Conservation (phyloP, 2,113 vertebrate genomes). For the Forbesichthys papilliferus region DNA sequence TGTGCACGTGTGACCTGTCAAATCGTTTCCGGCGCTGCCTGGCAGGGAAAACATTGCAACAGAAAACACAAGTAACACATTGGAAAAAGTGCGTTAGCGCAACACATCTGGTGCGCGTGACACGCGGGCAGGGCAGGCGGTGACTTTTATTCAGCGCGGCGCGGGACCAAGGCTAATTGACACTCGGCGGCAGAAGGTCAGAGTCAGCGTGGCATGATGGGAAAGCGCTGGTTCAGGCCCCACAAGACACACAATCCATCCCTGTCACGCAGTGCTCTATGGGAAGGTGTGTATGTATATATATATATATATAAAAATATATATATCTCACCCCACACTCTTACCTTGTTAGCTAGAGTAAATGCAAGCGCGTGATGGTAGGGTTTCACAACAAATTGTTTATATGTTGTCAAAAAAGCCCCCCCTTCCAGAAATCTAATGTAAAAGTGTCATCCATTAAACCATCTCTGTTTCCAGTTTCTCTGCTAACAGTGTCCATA, state of each 20-base stretch:
- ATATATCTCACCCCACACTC: no score
- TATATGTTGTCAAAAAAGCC: no score
- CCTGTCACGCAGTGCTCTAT: neutral
- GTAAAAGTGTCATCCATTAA: no score
- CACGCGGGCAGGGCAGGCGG: conserved; percentile 35
- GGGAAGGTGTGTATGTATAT: no score
- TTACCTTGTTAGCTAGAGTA: no score
- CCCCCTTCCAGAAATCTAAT: no score
- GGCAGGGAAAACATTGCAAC: conserved; percentile 68
- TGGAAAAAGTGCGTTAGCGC: conserved; percentile 59
- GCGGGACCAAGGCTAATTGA: conserved; percentile 57
- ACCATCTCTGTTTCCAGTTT: no score
- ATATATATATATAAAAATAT: no score
- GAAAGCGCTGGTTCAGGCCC: neutral
- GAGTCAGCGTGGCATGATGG: neutral
- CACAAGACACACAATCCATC: conserved; percentile 15
- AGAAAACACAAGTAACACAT: conserved; percentile 67
- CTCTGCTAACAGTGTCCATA: no score
- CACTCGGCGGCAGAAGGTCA: conserved; percentile 42
- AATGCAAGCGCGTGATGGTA: no score
- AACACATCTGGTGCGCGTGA: conserved; percentile 52
- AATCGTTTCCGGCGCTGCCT: conserved; percentile 56
- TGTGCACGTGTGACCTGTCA: conserved; percentile 70
- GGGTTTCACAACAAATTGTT: no score
- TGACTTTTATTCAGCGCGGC: conserved; percentile 30